Conservation (phyloP, 1,140 invertebrate species). For the Solenopsis fugax region DNA sequence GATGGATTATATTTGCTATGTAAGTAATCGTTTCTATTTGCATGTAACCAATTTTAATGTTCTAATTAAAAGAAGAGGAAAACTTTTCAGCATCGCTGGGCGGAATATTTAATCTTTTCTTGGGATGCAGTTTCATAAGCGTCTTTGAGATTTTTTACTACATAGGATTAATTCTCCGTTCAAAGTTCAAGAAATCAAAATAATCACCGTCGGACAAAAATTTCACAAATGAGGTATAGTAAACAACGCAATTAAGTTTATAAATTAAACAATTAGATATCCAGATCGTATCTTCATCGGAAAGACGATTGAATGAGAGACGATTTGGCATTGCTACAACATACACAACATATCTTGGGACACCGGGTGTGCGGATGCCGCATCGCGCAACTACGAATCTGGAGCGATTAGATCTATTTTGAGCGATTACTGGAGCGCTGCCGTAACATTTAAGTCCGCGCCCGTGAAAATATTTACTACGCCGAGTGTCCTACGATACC, state of each 20-base stretch:
- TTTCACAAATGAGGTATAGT: background rate
- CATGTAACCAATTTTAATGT: background rate
- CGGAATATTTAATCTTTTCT: conserved; percentile 73
- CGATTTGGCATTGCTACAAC: background rate
- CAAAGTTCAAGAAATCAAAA: conserved; percentile 24
- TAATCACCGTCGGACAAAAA: background rate
- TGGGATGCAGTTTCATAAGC: conserved; percentile 73
- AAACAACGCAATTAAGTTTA: background rate
- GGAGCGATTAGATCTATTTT: conserved; percentile 75
- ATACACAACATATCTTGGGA: background rate
- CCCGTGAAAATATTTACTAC: conserved; percentile 69
- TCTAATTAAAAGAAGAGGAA: conserved; percentile 3
- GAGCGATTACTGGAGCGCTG: conserved; percentile 71
- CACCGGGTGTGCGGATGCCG: background rate
- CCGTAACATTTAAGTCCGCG: conserved; percentile 40
- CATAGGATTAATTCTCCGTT: background rate
- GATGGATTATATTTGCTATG: conserved; percentile 66
- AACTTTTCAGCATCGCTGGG: conserved; percentile 70
- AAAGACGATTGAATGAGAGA: background rate
- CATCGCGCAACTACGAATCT: conserved; percentile 49
- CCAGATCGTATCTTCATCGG: background rate
- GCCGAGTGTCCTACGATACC: background rate
- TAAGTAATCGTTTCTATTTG: conserved; percentile 5
- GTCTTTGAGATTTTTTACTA: conserved; percentile 70
- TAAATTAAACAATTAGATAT: background rate